These are phyloP conservation scores for Lissonota sp. DNA, from an alignment of 2,888 invertebrate genomes.

Conservation along the genomic window DNA sequence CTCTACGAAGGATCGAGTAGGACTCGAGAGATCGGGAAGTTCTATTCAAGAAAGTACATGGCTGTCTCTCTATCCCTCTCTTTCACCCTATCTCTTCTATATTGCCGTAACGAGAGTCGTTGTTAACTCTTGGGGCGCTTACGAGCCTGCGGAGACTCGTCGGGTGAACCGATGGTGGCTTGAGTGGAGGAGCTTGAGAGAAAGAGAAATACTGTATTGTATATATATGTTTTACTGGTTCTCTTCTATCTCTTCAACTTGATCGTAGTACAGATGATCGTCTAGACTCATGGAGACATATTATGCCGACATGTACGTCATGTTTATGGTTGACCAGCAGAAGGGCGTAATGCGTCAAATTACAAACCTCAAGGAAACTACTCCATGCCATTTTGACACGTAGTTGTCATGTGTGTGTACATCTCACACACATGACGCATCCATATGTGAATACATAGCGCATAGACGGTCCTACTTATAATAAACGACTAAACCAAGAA, in stretches of 20 bases:
- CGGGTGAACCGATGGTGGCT: constrained; percentile 47
- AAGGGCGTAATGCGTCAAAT: too few species aligned
- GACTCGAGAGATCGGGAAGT: constrained; percentile 57
- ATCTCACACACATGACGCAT: background rate
- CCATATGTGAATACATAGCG: constrained; percentile 1
- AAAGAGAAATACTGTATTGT: constrained; percentile 28
- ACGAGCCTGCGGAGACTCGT: constrained; percentile 56
- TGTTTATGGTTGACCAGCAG: too few species aligned
- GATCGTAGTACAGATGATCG: constrained; percentile 37
- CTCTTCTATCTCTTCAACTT: constrained; percentile 42
- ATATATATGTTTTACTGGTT: constrained; percentile 10
- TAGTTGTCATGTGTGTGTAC: background rate
- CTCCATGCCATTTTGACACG: too few species aligned
- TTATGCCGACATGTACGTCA: background rate
- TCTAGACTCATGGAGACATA: constrained; percentile 23
- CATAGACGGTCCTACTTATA: constrained; percentile 26
- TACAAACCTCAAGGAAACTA: too few species aligned
- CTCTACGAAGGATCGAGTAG: constrained; percentile 51
- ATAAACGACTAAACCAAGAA: constrained; percentile 47
- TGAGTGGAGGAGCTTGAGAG: constrained; percentile 37
- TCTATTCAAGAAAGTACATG: constrained; percentile 41
- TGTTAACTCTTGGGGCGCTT: constrained; percentile 51
- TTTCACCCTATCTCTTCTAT: background rate
- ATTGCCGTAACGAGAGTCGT: constrained; percentile 59
- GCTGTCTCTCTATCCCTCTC: background rate